phyloP scores from a whole-genome alignment of 2,797 vertebrate genomes.

The Rachycentron canadum region DNA sequence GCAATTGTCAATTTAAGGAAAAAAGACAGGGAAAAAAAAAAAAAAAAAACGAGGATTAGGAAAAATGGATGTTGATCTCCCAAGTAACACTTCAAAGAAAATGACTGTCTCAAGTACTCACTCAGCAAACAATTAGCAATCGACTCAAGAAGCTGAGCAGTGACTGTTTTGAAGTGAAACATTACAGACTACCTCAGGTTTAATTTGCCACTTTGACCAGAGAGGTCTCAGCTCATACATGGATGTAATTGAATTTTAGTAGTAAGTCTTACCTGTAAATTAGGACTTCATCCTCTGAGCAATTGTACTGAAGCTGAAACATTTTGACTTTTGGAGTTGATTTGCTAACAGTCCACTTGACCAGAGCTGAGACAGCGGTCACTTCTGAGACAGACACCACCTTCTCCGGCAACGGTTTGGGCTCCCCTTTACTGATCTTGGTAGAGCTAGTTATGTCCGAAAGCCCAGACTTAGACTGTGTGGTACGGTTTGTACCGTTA shows the following conservation, averaged over 20 bases:
- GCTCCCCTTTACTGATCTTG: conserved; percentile 92
- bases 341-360: conserved; percentile 97
- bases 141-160: conserved; percentile 26
- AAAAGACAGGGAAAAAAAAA: conserved; percentile 5
- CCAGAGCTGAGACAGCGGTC: conserved; percentile 92
- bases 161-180: conserved; percentile 12
- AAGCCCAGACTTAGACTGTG: conserved; percentile 93
- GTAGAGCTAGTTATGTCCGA: conserved; percentile 98
- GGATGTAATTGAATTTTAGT: conserved; percentile 15
- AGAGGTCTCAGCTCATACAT: conserved; percentile 13
- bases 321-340: conserved; percentile 96
- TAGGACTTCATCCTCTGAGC: conserved; percentile 97
- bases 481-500: conserved; percentile 90
- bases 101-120: conserved; percentile 26
- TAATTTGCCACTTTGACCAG: conserved; percentile 31
- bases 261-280: conserved; percentile 94
- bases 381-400: conserved; percentile 95
- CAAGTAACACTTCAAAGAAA: conserved; percentile 49
- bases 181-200: conserved; percentile 1
- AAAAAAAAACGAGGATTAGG: conserved; percentile 47
- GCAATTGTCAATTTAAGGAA: conserved; percentile 33
- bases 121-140: conserved; percentile 54
- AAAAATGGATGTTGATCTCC: conserved; percentile 52
- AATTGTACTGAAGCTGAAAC: conserved; percentile 99
- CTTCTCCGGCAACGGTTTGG: conserved; percentile 91